These are phyloP conservation scores for Apus apus DNA, from an alignment of 2,113 vertebrate genomes.

Conservation along the genomic window DNA sequence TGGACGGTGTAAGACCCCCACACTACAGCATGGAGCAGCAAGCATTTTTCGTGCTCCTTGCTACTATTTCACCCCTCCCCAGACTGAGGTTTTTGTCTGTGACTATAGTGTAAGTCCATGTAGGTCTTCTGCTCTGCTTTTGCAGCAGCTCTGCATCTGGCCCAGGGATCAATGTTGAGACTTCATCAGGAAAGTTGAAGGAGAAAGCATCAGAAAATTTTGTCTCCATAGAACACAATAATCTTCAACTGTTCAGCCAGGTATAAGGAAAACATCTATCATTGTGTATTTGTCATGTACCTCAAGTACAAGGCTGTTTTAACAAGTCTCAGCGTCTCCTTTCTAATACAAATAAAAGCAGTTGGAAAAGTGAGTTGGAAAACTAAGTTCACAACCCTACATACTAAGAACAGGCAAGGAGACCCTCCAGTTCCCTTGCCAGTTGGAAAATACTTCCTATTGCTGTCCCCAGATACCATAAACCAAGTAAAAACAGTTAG, in stretches of 20 bases:
- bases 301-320: not conserved
- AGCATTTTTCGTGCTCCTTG: not conserved
- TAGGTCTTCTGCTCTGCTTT: not conserved
- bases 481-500: not conserved
- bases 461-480: not conserved
- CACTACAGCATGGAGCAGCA: not conserved
- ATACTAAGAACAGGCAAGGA: not conserved
- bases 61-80: not conserved
- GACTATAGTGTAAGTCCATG: fast-evolving
- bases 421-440: not conserved
- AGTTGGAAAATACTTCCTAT: not conserved
- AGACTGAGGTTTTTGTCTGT: not conserved
- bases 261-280: not conserved
- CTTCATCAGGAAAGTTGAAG: not conserved
- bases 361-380: not conserved
- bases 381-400: not conserved
- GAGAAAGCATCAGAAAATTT: not conserved
- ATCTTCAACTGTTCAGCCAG: not conserved
- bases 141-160: not conserved
- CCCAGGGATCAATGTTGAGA: not conserved
- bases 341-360: not conserved
- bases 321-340: not conserved
- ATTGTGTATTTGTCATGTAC: not conserved
- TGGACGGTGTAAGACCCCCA: not conserved
- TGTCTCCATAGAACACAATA: not conserved